Evolutionary conservation across 1,140 invertebrate species (phyloP), one percentile per base, ranked within the genome.

Genomic region (Drosophila subpulchrella): DNA sequence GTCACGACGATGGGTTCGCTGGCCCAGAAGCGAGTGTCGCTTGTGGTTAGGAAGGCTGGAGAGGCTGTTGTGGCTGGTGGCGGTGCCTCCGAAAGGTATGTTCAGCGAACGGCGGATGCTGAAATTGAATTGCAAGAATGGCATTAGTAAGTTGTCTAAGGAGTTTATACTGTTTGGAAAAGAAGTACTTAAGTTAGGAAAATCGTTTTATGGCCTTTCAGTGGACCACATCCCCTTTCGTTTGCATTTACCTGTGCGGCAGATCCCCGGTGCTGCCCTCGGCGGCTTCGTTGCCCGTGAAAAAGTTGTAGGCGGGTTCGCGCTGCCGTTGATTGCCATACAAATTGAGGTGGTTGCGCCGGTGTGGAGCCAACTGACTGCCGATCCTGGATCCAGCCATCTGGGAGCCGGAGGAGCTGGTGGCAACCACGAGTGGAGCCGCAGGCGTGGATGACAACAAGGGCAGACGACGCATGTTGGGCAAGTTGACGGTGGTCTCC

Each of bases 101-200:
- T 91, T 91, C 38, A 91, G 39, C 11, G 71, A 78, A 6, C 90
- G 83, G 17, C 90, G 76, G 8, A 77, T 76, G 32, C 90, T 91
- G 53, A 15, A 65, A 73, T 17, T n/a, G n/a, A n/a, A 34, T 17
- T 38, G 3, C 13, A 46, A 7, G 2, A 8, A 32, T 24, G 42
- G 13, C 4, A 47, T 36, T 0, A 13, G n/a, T 10, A 24, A 30
- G n/a, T n/a, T n/a, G n/a, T n/a, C n/a, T n/a, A n/a, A n/a, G n/a
- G n/a, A n/a, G n/a, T n/a, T n/a, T n/a, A n/a, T n/a, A n/a, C n/a
- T n/a, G n/a, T n/a, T n/a, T n/a, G n/a, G n/a, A n/a, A n/a, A n/a
- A n/a, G n/a, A n/a, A n/a, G n/a, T n/a, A n/a, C n/a, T n/a, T n/a
- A n/a, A n/a, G n/a, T n/a, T n/a, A n/a, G n/a, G n/a, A n/a, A n/a